Base-by-base conservation (phyloP, 2,113 vertebrate genomes). In the Petromus typicus region DNA sequence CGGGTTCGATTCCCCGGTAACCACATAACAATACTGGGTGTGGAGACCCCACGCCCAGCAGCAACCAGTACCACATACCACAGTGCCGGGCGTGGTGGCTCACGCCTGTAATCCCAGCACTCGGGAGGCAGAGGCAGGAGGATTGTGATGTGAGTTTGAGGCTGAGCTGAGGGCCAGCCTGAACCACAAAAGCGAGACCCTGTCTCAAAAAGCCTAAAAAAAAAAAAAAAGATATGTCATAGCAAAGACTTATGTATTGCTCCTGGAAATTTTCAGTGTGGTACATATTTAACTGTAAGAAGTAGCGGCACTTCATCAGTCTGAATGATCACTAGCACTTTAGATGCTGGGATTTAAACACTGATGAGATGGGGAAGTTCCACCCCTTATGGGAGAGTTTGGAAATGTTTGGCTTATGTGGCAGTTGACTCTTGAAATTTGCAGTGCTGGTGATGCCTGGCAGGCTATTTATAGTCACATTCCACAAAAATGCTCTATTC, bases 361-460 rank as follows among this genome's bases (percentile, higher is more conserved):
- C 22, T 51, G 43, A 63, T 10, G 54, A 84, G 3, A 45, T 11
- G 86, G 48, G 83, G n/a, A 17, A 48, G 23, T 69, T 16, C 12
- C 18, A 14, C 22, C 16, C 37, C 37, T 2, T 45, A 34, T 79
- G 14, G n/a, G 45, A 7, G 25, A 48, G 37, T 71, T 48, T 51
- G 17, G 80, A 89, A 93, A 56, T 45, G 7, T 89, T 56, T 80
- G 56, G 25, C 64, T 27, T 84, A 10, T 63, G 25, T 5, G 1
- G 32, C 84, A 76, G 71, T 78, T 66, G 56, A 5, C 27, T 73
- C 83, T 92, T 71, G 79, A 78, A 54, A 86, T 79, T 57, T 90
- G 43, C 83, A 20, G 14, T 71, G 11, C 30, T 85, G 34, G 18
- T 40, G n/a, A 80, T 71, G 30, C 76, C 27, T 81, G 61, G 40